Percentiles rank a stretch among this genome's conserved stretches.
These are phyloP conservation scores for Himalopsyche anomala DNA, from an alignment of 2,888 invertebrate species.

Conservation along the genomic window DNA sequence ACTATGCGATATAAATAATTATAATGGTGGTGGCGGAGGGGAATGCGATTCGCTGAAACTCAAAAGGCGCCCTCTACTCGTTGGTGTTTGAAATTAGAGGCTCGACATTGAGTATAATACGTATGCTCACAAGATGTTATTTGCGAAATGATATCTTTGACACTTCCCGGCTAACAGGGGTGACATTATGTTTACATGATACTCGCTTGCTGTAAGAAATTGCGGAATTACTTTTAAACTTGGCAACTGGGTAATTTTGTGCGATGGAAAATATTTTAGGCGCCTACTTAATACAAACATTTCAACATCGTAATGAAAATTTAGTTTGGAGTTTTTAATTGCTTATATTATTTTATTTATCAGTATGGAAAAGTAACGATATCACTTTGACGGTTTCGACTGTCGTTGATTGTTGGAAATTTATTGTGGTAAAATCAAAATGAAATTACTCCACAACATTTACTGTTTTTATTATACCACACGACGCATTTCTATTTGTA, in stretches of 20 bases:
- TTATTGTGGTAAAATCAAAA: too few relatives aligned
- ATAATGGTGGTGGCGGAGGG: neutral
- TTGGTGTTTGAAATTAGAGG: conserved; percentile 31
- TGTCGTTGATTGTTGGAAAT: too few relatives aligned
- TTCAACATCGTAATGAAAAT: too few relatives aligned
- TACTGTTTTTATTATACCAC: too few relatives aligned
- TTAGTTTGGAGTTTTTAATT: too few relatives aligned
- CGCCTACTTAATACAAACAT: too few relatives aligned
- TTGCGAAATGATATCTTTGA: conserved; percentile 28
- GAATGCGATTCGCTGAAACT: conserved; percentile 1
- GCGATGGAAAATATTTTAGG: neutral
- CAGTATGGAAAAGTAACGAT: too few relatives aligned
- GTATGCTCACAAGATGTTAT: neutral
- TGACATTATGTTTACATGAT: neutral
- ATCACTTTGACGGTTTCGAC: too few relatives aligned
- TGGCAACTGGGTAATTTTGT: neutral
- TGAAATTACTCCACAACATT: too few relatives aligned
- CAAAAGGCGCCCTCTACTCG: neutral
- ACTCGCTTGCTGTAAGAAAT: neutral
- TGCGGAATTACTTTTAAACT: conserved; percentile 3
- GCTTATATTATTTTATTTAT: too few relatives aligned
- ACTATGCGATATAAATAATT: neutral
- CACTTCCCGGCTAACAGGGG: neutral
- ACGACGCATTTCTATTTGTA: too few relatives aligned
- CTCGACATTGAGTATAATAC: conserved; percentile 21